phyloP scores from a whole-genome alignment of 2,113 vertebrate genomes.

The Salvator merianae region DNA sequence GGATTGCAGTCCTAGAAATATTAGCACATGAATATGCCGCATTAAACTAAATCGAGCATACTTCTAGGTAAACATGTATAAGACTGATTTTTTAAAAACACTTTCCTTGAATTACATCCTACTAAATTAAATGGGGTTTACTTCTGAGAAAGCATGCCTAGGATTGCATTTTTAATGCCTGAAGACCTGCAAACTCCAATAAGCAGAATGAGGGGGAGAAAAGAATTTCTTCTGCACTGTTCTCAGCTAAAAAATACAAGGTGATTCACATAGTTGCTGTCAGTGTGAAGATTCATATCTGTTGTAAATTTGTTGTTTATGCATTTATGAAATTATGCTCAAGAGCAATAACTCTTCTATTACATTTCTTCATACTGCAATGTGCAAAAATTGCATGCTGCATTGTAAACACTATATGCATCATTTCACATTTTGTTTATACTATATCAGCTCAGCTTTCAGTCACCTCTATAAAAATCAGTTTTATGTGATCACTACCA shows the following conservation, averaged over 20 bases:
- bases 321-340: not conserved
- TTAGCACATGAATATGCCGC: not conserved
- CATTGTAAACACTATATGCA: not conserved
- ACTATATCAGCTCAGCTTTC: not conserved
- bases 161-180: not conserved
- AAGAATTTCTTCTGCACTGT: not conserved
- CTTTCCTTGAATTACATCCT: not conserved
- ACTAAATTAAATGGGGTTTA: not conserved
- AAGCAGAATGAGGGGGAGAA: not conserved
- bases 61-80: not conserved
- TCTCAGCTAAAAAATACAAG: not conserved
- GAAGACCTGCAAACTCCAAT: not conserved
- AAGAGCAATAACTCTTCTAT: not conserved
- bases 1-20: not conserved
- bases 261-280: slow-evolving; percentile 1
- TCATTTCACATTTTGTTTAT: not conserved
- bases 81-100: not conserved
- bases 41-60: not conserved
- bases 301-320: not conserved
- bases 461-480: not conserved
- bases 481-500: not conserved
- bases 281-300: not conserved
- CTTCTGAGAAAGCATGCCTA: not conserved
- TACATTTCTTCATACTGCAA: not conserved
- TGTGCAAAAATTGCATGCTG: not conserved